Base-by-base conservation (phyloP, 2,113 vertebrate genomes). In the Lasiurus cinereus region DNA sequence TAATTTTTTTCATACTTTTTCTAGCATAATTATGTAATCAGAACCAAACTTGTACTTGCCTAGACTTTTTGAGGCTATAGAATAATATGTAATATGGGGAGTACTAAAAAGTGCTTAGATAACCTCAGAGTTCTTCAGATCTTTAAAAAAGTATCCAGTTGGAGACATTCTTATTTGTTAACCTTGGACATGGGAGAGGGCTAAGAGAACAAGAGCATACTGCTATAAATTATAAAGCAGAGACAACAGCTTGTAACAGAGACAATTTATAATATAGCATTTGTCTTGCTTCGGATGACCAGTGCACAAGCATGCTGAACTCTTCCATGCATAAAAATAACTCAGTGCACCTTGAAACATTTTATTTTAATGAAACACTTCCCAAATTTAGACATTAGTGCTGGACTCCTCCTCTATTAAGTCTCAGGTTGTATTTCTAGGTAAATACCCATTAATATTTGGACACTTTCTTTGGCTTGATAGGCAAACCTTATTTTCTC, bases 11-110 rank as follows among this genome's bases (percentile, higher is more conserved):
- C 84, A 97, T 95, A 97, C 66, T 96, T 96, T 96, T 95, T 87
- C 90, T 95, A 96, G 76, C 82, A 96, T 98, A 98, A 98, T 98
- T 97, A 98, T 93, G 96, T 96, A 97, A 98, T 96, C 96, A 96
- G 96, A 98, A 96, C 43, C 86, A 85, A 97, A 96, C 88, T 93
- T 78, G 70, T 87, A 95, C 64, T 72, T 50, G 13, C 56, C 66
- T 97, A 86, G 56, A 96, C 95, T 96, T 97, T 96, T 79, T 56
- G 62, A 94, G 69, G 82, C 83, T 9, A 93, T 69, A 96, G 96
- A 98, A 97, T 89, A 91, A 88, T 0, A 3, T 92, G 96, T 86
- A 94, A 94, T 0, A 46, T 54, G 88, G 90, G 76, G 95, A 56
- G 87, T 18, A 6, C 52, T 36, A 88, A 94, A 97, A 85, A 91